phyloP scores from a whole-genome alignment of 2,888 invertebrate species.

The Cacoxenus indagator region DNA sequence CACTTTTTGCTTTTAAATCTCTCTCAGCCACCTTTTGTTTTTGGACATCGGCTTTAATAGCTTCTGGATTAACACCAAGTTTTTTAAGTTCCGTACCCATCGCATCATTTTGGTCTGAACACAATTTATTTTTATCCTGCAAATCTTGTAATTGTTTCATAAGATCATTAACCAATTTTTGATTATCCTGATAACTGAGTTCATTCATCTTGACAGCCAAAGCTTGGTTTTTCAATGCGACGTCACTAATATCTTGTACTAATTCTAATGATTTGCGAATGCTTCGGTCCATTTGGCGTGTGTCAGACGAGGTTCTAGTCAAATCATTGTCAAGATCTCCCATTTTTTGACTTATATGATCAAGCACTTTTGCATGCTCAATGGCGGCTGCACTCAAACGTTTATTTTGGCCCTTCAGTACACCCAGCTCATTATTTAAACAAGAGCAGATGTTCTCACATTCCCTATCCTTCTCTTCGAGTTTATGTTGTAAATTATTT shows the following conservation, averaged over 20 bases:
- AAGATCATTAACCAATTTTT: constrained; percentile 48
- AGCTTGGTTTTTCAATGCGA: constrained; percentile 53
- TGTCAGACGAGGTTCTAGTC: constrained; percentile 32
- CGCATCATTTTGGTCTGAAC: constrained; percentile 44
- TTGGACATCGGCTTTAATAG: constrained; percentile 18
- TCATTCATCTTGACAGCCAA: constrained; percentile 47
- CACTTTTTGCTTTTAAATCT: background rate
- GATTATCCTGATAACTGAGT: constrained; percentile 49
- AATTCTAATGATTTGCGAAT: constrained; percentile 49
- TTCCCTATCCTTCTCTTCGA: constrained; percentile 15
- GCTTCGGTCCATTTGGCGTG: constrained; percentile 44
- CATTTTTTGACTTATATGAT: constrained; percentile 43
- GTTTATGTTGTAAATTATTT: constrained; percentile 27
- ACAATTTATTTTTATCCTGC: constrained; percentile 36
- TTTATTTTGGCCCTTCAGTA: constrained; percentile 42
- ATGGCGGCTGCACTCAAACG: constrained; percentile 42
- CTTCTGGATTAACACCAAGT: constrained; percentile 41
- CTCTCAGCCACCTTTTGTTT: background rate
- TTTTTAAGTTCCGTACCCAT: constrained; percentile 34
- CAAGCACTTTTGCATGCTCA: constrained; percentile 37
- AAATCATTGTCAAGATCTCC: constrained; percentile 47
- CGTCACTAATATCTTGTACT: constrained; percentile 56
- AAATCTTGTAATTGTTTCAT: constrained; percentile 48
- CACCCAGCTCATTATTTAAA: constrained; percentile 39
- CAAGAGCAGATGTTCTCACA: too few relatives aligned